These are phyloP conservation scores for Oriolus oriolus DNA, from an alignment of 2,113 vertebrate genomes.

Conservation along the genomic window DNA sequence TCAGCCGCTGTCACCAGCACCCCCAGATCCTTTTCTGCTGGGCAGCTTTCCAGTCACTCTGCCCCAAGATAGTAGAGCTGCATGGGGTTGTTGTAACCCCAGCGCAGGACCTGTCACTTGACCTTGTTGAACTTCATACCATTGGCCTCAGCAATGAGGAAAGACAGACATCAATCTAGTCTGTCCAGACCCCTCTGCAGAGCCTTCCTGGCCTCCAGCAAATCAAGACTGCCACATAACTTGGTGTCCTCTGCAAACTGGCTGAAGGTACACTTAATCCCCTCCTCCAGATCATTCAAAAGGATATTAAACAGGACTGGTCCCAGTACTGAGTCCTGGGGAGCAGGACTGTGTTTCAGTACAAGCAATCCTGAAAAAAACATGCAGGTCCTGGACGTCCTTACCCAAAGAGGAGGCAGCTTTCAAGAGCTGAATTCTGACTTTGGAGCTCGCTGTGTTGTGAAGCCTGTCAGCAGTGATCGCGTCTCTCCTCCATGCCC, in stretches of 20 bases:
- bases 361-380: not conserved
- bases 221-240: not conserved
- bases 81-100: not conserved
- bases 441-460: not conserved
- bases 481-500: not conserved
- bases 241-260: not conserved
- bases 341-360: not conserved
- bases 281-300: not conserved
- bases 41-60: not conserved
- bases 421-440: not conserved
- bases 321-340: not conserved
- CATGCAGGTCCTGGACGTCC: not conserved
- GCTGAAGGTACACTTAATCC: too few relatives aligned
- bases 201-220: not conserved
- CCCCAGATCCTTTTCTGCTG: rapidly evolving
- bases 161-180: not conserved
- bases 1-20: not conserved
- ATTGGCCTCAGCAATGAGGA: not conserved
- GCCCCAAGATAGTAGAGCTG: not conserved
- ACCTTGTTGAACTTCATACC: not conserved
- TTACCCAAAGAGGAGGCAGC: not conserved
- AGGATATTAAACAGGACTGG: not conserved
- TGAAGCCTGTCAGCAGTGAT: not conserved
- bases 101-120: not conserved
- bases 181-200: not conserved